These are phyloP conservation scores for Lutraria lutraria DNA, from an alignment of 2,888 invertebrate species.

Conservation along the genomic window DNA sequence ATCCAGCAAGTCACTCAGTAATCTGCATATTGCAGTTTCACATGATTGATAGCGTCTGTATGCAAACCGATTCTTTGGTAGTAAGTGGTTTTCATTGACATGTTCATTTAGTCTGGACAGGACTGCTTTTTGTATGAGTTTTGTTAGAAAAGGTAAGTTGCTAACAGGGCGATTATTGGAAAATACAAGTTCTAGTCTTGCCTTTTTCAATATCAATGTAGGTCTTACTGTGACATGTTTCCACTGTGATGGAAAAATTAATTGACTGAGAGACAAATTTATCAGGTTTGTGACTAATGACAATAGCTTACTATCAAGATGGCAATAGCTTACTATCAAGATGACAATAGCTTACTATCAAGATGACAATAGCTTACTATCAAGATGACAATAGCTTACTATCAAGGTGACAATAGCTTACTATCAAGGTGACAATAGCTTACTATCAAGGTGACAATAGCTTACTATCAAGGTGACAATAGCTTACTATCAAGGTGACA, in stretches of 20 bases:
- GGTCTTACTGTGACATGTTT: constrained; percentile 49
- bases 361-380: too few relatives aligned
- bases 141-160: constrained; percentile 55
- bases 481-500: too few relatives aligned
- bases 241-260: constrained; percentile 13
- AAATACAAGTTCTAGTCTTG: constrained; percentile 30
- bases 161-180: constrained; percentile 52
- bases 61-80: constrained; percentile 55
- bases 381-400: too few relatives aligned
- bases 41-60: constrained; percentile 52
- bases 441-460: too few relatives aligned
- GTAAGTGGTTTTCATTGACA: constrained; percentile 28
- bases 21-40: constrained; percentile 48
- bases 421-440: too few relatives aligned
- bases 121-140: constrained; percentile 60
- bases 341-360: too few relatives aligned
- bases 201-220: too few relatives aligned
- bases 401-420: too few relatives aligned
- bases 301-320: constrained; percentile 20
- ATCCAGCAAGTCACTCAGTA: constrained; percentile 57
- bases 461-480: too few relatives aligned
- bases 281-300: constrained; percentile 34
- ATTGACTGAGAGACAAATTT: constrained; percentile 42
- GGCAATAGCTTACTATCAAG: too few relatives aligned
- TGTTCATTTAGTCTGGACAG: constrained; percentile 44